Evolutionary conservation across 2,888 invertebrate species (phyloP).

Genomic region (Leptopilina syphax): DNA sequence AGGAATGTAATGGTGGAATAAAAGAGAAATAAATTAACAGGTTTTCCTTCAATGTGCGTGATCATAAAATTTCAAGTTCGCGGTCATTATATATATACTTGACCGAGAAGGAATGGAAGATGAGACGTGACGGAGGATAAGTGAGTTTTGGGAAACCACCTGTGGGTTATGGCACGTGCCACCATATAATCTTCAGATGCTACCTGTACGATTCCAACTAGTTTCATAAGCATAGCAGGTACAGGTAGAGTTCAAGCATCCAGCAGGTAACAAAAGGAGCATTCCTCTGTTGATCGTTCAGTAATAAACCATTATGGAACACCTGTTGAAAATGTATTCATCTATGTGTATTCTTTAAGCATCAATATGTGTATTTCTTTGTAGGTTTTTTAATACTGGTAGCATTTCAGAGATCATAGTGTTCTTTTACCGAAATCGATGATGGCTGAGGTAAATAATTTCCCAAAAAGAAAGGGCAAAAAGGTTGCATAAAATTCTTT

Average conservation of each 20-base stretch:
- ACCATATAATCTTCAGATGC: slow-evolving; percentile 67
- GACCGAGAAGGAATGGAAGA: slow-evolving; percentile 43
- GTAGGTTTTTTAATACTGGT: no score
- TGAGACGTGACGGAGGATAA: slow-evolving; percentile 54
- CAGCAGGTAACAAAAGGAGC: slow-evolving; percentile 63
- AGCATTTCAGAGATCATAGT: no score
- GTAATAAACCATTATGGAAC: slow-evolving; percentile 51
- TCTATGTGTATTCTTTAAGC: not conserved
- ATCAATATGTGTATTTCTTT: no score
- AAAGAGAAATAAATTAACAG: no score
- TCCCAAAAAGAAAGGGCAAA: no score
- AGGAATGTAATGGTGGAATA: no score
- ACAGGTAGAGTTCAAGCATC: slow-evolving; percentile 54
- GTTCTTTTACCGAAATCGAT: no score
- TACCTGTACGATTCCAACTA: slow-evolving; percentile 59
- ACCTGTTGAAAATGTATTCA: slow-evolving; percentile 52
- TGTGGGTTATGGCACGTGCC: slow-evolving; percentile 71
- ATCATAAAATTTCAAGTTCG: not conserved
- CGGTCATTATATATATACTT: not conserved
- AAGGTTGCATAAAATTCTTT: no score
- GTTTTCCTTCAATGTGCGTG: not conserved
- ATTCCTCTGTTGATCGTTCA: slow-evolving; percentile 52
- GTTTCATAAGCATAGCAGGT: slow-evolving; percentile 51
- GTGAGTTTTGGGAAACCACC: slow-evolving; percentile 70
- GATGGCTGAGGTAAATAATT: no score